These are phyloP conservation scores for Gracilinanus agilis DNA, from an alignment of 2,113 vertebrate genomes.

Conservation along the genomic window DNA sequence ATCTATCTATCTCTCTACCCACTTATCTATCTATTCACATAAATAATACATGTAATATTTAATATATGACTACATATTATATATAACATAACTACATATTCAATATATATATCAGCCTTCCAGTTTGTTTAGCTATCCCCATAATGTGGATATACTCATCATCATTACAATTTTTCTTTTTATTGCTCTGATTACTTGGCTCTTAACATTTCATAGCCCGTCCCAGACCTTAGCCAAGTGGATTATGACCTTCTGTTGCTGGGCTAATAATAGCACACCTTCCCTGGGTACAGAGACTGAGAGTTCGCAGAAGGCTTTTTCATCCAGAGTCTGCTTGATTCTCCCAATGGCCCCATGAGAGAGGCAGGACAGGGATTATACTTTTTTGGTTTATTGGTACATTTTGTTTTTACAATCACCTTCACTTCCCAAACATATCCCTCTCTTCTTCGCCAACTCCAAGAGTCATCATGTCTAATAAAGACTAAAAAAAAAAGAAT, in stretches of 20 bases:
- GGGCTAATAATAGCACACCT: background rate
- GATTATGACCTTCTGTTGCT: background rate
- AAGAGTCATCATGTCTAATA: background rate
- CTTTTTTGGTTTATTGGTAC: background rate
- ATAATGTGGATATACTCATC: background rate
- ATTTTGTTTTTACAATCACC: background rate
- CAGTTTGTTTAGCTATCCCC: background rate
- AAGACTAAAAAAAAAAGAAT: background rate
- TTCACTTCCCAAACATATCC: background rate
- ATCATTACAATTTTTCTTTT: background rate
- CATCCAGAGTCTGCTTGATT: background rate
- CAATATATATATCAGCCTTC: background rate
- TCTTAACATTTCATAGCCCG: background rate
- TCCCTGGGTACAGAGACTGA: background rate
- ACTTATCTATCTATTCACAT: no score
- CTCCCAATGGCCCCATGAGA: background rate
- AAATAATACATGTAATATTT: no score
- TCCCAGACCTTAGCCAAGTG: background rate
- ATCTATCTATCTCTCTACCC: no score
- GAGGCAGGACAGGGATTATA: background rate
- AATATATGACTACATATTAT: no score
- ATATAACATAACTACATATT: no score
- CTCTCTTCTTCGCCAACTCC: background rate
- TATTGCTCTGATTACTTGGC: background rate
- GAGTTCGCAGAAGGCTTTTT: background rate